These are phyloP conservation scores for Amphiprion ocellaris DNA, from an alignment of 2,113 vertebrate species.

Conservation along the genomic window DNA sequence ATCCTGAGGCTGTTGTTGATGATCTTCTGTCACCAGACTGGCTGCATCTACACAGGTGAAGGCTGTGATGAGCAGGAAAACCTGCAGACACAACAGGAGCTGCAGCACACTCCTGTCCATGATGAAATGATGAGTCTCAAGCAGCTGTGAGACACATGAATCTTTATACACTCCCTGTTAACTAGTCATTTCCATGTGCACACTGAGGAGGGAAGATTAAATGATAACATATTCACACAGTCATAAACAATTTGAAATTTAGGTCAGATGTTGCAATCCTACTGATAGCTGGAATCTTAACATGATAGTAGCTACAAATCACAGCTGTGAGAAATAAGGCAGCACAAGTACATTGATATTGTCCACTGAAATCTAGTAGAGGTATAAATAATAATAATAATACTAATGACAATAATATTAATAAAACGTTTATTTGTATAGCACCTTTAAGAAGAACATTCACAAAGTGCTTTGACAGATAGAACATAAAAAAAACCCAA, in stretches of 20 bases:
- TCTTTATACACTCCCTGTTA: slow-evolving; percentile 48
- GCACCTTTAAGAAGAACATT: too few species aligned
- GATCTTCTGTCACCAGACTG: background rate
- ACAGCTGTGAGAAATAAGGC: too few species aligned
- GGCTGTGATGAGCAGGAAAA: slow-evolving; percentile 55
- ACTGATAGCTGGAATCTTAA: too few species aligned
- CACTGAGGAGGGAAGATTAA: background rate
- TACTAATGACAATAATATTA: too few species aligned
- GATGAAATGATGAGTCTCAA: slow-evolving; percentile 4
- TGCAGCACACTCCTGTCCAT: slow-evolving; percentile 54
- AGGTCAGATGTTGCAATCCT: background rate
- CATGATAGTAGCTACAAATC: too few species aligned
- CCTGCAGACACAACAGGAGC: slow-evolving; percentile 58
- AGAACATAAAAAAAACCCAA: too few species aligned
- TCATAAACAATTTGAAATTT: background rate
- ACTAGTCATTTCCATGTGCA: background rate
- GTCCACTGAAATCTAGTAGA: too few species aligned
- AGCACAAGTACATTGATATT: too few species aligned
- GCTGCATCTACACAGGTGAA: slow-evolving; percentile 23
- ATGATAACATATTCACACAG: background rate
- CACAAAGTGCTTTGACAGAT: too few species aligned
- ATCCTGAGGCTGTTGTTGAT: background rate
- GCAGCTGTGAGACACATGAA: background rate
- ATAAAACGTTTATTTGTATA: too few species aligned
- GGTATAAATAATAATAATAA: too few species aligned